Base-by-base conservation (phyloP, 2,113 vertebrate species). In the Manacus vitellinus region DNA sequence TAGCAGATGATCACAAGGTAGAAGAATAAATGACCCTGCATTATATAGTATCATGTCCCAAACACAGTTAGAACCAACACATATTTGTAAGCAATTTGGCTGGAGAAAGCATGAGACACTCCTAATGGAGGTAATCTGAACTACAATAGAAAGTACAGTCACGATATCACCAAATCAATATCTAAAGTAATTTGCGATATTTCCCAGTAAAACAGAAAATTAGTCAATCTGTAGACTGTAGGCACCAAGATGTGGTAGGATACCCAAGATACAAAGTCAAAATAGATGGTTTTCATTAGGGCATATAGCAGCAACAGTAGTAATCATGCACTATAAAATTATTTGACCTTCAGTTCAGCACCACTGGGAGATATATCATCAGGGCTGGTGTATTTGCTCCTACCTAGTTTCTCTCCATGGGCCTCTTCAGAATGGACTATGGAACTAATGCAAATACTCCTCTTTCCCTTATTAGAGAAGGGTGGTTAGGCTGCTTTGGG, bases 1-100 rank as follows among this genome's bases (percentile, higher is more conserved):
- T 94, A 88, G 86, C 80, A 95, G 79, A 84, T 81, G 43, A 96
- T 84, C 68, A 86, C 63, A 84, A 91, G 58, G 73, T 3, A 77
- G 49, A 68, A 82, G 63, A 94, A 76, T 62, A 94, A 96, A 8
- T 77, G 68, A 84, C 59, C 55, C 47, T 63, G 76, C 28, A 74
- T 92, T 85, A 27, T 39, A 71, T 16, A 35, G 54, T n/a, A 76
- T 76, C 8, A 5, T 31, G 33, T 77, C 52, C 25, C 31, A 82
- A 91, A 80, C 8, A 68, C 41, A 73, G 30, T 72, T 67, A 78
- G 89, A 91, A 61, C 41, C 49, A 70, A 83, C n/a, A 31, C 9
- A 28, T 33, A 43, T 55, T 78, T 73, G 31, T 54, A 78, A 70
- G 28, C 3, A 2, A 46, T 70, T 61, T 61, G 18, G 23, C 24